Percentiles rank a stretch among this genome's conserved stretches.
Evolutionary conservation across 2,797 vertebrate genomes (phyloP).

Genomic region (Periophthalmus magnuspinnatus): DNA sequence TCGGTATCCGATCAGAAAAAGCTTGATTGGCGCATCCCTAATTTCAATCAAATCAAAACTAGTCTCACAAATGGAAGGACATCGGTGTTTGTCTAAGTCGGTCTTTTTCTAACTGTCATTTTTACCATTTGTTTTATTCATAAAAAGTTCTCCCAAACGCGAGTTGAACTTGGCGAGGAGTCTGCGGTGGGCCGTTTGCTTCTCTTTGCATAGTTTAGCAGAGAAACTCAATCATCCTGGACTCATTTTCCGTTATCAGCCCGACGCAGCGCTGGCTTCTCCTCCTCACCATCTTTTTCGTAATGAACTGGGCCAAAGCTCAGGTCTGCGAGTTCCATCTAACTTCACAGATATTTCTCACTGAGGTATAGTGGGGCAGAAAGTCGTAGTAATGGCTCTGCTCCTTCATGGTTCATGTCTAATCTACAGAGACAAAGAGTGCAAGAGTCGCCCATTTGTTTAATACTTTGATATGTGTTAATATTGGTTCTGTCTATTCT

Average conservation of each 20-base stretch:
- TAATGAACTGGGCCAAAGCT: constrained; percentile 51
- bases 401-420: constrained; percentile 19
- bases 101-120: constrained; percentile 11
- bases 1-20: too few species aligned
- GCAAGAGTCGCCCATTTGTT: constrained; percentile 38
- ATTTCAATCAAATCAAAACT: neutral
- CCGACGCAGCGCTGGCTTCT: constrained; percentile 50
- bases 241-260: constrained; percentile 65
- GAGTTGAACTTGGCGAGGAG: constrained; percentile 39
- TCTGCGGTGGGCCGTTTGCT: constrained; percentile 41
- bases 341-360: constrained; percentile 43
- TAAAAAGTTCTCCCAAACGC: constrained; percentile 45
- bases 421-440: constrained; percentile 29
- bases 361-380: constrained; percentile 24
- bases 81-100: constrained; percentile 14
- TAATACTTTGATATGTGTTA: neutral
- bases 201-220: constrained; percentile 68
- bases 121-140: constrained; percentile 24
- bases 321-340: constrained; percentile 40
- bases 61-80: constrained; percentile 20
- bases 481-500: constrained; percentile 33
- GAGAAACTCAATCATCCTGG: constrained; percentile 44
- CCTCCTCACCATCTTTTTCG: constrained; percentile 52
- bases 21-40: too few species aligned
- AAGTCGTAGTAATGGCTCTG: constrained; percentile 24